These are phyloP conservation scores for Trichosurus vulpecula DNA, from an alignment of 2,797 vertebrate genomes.

Conservation along the genomic window DNA sequence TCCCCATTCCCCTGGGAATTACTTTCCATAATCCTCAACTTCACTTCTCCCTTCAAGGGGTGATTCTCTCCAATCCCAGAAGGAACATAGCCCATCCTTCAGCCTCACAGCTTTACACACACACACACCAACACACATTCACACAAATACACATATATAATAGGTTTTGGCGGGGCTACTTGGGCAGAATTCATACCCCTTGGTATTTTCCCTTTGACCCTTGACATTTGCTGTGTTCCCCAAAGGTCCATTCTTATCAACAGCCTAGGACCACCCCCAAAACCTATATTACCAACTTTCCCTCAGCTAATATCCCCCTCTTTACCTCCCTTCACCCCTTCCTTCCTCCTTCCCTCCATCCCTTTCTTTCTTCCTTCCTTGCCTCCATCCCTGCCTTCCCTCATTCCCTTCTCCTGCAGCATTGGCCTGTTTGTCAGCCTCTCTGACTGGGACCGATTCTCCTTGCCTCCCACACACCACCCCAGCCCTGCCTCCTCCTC, in stretches of 20 bases:
- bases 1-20: not conserved
- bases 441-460: not conserved
- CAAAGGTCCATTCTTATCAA: not conserved
- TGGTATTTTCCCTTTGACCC: not conserved
- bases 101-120: not conserved
- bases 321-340: not conserved
- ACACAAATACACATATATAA: not conserved
- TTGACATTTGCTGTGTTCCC: not conserved
- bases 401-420: not conserved
- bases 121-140: not conserved
- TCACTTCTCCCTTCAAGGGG: not conserved
- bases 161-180: not conserved
- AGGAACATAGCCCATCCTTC: not conserved
- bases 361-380: not conserved
- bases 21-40: not conserved
- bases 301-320: not conserved
- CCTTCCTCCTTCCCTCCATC: not conserved
- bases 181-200: not conserved
- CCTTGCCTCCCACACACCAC: not conserved
- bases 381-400: slow-evolving; percentile 6
- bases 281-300: not conserved
- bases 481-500: not conserved
- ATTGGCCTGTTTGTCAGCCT: not conserved
- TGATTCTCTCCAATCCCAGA: not conserved
- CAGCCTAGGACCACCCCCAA: not conserved